Base-by-base conservation (phyloP, 1,140 invertebrate genomes). In the Papilio glaucus region DNA sequence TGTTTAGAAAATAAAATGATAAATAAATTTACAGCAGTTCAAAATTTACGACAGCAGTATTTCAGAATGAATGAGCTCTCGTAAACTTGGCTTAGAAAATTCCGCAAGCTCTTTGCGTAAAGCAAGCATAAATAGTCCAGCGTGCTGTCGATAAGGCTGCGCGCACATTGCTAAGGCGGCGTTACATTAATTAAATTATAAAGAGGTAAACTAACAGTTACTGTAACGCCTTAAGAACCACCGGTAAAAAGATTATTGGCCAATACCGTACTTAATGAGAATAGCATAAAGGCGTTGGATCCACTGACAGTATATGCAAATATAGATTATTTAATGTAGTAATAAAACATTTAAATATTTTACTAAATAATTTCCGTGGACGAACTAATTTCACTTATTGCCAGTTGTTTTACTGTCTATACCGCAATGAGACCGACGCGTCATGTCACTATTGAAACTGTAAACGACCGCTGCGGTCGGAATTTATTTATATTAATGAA, bases 121-220 rank as follows among this genome's bases (percentile, higher is more conserved):
- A 89, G 85, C 82, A 84, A 85, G 78, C 85, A 82, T 87, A 87
- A 89, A 87, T 87, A 88, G 2, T 85, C 72, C 73, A 60, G 73
- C 74, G 80, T 72, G 80, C 77, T 80, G 84, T 84, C 77, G 73
- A 75, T 82, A 78, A 77, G 79, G 78, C 38, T 24, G 63, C 68
- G 74, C 12, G 24, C 71, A 70, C 68, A 62, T 75, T 73, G 78
- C 29, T 39, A 45, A 53, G 77, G 78, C 70, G 63, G 72, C 67
- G 72, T 41, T 24, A 39, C 18, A 72, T 39, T 71, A 26, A 71
- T 71, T 72, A 57, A 60, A 68, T 72, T 53, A 45, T 15, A 45
- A 21, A 21, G 18, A 49, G 7, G 18, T 49, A 49, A 42, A 49
- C 42, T 49, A n/a, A 9, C 21, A 3, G 21, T 53, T 33, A 33